Evolutionary conservation across 2,113 vertebrate species (phyloP), one percentile per base, ranked within the genome.

Genomic region (Megaceryle maxima): DNA sequence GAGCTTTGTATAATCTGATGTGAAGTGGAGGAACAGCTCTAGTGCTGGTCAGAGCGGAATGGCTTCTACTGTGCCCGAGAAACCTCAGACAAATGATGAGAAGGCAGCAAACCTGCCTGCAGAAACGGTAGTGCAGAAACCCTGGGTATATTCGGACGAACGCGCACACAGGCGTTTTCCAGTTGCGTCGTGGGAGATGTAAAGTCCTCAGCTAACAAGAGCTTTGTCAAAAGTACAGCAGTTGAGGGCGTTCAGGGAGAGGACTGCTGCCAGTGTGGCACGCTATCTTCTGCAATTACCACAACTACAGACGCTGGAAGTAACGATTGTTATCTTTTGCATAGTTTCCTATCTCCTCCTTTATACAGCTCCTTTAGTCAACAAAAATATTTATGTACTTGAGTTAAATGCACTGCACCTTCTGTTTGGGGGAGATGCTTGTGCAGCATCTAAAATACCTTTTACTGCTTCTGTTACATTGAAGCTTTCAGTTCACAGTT

Each of bases 61-160:
- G 20, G 17, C 11, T 39, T 11, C 53, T 28, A 1, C 53, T 22
- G n/a, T 6, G 51, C 46, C 3, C 9, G 59, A 64, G 56, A 51
- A 53, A 16, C 33, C 55, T 24, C 70, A 22, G 66, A 29, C 2
- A 7, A 17, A 0, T 1, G 56, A 25, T 55, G 53, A n/a, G 24
- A 67, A 2, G 11, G 39, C 18, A 11, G 25, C 10, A 9, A 62
- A 39, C 4, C 29, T 53, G 5, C 35, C 50, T 2, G 46, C 19
- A 35, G 33, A 39, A 44, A 11, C 10, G 39, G 7, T 2, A 18
- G 46, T 28, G 33, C 43, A 66, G 44, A 19, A 51, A 44, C n/a
- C 11, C 4, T 5, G 24, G 18, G 3, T 3, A 0, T 28, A 3
- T 4, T 21, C 24, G 13, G 64, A 2, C 6, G 41, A 10, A 1